phyloP scores from a whole-genome alignment of 2,113 vertebrate genomes.

The Malurus elegans region DNA sequence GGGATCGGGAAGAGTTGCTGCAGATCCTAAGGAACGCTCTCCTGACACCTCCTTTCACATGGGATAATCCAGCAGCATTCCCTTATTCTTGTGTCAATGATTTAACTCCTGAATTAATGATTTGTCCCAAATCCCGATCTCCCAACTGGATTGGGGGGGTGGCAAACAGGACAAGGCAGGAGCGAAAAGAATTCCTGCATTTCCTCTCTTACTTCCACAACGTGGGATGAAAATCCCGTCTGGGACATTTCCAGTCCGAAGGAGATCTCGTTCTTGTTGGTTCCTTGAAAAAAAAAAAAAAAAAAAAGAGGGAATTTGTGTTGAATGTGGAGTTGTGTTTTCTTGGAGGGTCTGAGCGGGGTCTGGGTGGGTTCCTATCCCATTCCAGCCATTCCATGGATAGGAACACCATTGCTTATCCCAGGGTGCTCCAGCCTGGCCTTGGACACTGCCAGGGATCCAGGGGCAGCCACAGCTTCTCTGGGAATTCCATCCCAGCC shows the following conservation, averaged over 20 bases:
- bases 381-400: not conserved
- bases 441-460: not conserved
- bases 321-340: not conserved
- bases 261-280: constrained; percentile 87
- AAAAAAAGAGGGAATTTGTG: not conserved
- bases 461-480: not conserved
- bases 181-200: not conserved
- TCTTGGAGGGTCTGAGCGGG: not conserved
- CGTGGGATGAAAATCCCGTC: constrained; percentile 94
- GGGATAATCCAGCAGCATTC: not conserved
- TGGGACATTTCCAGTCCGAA: constrained; percentile 97
- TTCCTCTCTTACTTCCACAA: constrained; percentile 85
- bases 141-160: accelerated
- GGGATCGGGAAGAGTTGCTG: accelerated
- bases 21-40: not conserved
- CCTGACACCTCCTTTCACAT: not conserved
- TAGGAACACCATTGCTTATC: not conserved
- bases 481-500: not conserved
- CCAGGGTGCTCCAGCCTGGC: accelerated
- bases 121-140: not conserved
- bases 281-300: constrained; percentile 73
- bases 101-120: not conserved
- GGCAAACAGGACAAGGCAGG: not conserved
- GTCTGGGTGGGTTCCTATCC: not conserved
- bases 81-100: accelerated